These are phyloP conservation scores for Hemiprocne comata DNA, from an alignment of 2,113 vertebrate species.

Conservation along the genomic window DNA sequence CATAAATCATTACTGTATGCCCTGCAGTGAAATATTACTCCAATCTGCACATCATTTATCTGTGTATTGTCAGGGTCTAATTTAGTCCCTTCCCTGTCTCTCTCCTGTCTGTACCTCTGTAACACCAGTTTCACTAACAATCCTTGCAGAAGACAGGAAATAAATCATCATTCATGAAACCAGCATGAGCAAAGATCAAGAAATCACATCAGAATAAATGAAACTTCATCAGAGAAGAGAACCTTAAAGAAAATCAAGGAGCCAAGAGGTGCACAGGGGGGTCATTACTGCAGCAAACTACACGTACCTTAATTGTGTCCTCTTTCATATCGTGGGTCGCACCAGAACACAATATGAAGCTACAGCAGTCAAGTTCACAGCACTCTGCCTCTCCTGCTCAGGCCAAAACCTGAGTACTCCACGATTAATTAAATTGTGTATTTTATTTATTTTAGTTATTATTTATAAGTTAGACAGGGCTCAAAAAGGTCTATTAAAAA, in stretches of 20 bases:
- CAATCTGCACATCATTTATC: background rate
- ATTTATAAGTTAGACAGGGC: background rate
- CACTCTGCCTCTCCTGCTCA: background rate
- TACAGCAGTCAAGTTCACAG: background rate
- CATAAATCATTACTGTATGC: background rate
- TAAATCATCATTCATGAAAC: background rate
- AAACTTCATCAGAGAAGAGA: background rate
- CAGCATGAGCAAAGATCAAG: background rate
- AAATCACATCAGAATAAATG: background rate
- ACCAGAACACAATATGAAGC: background rate
- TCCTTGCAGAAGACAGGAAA: background rate
- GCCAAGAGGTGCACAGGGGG: background rate
- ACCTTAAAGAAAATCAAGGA: background rate
- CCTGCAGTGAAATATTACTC: background rate
- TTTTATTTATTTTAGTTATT: background rate
- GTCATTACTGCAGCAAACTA: background rate
- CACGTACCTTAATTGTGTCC: background rate
- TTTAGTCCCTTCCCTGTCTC: background rate
- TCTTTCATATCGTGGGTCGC: background rate
- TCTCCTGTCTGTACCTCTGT: background rate
- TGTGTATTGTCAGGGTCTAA: background rate
- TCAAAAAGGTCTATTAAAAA: background rate
- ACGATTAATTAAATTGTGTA: background rate
- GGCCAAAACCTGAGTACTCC: background rate
- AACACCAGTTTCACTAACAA: background rate